phyloP scores from a whole-genome alignment of 1,140 invertebrate species.

The Drosophila micromelanica region DNA sequence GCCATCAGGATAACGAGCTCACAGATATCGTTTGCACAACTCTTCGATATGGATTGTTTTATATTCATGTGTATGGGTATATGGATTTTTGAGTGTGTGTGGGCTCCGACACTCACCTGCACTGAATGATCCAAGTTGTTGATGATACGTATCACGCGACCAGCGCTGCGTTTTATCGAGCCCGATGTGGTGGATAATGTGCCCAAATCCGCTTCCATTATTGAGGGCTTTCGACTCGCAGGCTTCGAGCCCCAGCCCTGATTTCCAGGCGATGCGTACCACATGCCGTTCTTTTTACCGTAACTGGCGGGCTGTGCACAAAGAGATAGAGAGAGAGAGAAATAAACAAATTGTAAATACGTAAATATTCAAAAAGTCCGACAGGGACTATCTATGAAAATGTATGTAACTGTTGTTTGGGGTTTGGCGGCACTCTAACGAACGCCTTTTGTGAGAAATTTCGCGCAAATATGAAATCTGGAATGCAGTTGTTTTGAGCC shows the following conservation, averaged over 20 bases:
- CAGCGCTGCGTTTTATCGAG: constrained; percentile 90
- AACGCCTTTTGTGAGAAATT: constrained; percentile 60
- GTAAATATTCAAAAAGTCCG: constrained; percentile 56
- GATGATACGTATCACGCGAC: constrained; percentile 94
- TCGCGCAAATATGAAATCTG: constrained; percentile 76
- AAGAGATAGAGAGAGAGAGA: constrained; percentile 49
- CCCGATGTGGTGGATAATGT: constrained; percentile 87
- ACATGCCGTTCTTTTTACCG: constrained; percentile 94
- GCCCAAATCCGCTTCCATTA: constrained; percentile 89
- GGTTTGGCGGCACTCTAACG: constrained; percentile 25
- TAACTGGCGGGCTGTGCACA: constrained; percentile 90
- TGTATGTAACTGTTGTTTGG: constrained; percentile 7
- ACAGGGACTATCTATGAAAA: constrained; percentile 33
- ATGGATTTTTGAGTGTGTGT: not conserved
- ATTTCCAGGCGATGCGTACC: constrained; percentile 90
- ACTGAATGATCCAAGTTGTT: constrained; percentile 96
- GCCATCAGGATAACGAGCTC: not conserved
- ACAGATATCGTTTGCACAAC: constrained; percentile 41
- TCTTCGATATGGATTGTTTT: not conserved
- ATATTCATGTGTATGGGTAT: not conserved
- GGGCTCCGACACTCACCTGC: constrained; percentile 87
- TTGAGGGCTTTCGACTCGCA: constrained; percentile 89
- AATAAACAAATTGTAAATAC: constrained; percentile 72
- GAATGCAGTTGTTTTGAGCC: constrained; percentile 81
- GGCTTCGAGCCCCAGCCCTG: constrained; percentile 85